phyloP scores from a whole-genome alignment of 2,113 vertebrate species.

The Zootoca vivipara region DNA sequence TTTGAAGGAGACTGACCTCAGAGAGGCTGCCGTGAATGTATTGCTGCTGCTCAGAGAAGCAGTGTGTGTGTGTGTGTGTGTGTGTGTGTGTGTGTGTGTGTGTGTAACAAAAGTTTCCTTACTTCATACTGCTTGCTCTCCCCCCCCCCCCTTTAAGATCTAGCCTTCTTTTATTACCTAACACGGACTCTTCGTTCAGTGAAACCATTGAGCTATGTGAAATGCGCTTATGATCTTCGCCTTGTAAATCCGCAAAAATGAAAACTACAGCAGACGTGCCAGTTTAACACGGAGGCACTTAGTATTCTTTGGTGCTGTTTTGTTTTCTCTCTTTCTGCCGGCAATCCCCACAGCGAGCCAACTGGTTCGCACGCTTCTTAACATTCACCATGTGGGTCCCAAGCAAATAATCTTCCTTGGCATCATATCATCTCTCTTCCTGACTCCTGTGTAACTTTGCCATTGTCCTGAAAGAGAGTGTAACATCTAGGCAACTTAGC shows the following conservation, averaged over 20 bases:
- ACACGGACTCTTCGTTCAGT: not conserved
- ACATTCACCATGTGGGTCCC: not conserved
- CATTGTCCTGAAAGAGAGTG: not conserved
- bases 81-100: no score
- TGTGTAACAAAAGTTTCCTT: not conserved
- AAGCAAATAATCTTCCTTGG: not conserved
- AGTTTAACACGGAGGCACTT: not conserved
- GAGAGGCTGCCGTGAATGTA: not conserved
- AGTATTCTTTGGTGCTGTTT: not conserved
- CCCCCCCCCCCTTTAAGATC: not conserved
- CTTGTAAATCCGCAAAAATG: not conserved
- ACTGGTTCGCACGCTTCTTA: not conserved
- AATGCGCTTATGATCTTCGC: not conserved
- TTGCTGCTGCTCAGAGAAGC: slow-evolving; percentile 2
- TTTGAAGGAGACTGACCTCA: not conserved
- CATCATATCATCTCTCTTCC: not conserved
- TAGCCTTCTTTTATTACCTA: not conserved
- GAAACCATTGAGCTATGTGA: not conserved
- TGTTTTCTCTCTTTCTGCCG: not conserved
- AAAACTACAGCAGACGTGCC: not conserved
- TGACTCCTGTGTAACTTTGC: not conserved
- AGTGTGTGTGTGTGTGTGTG: no score
- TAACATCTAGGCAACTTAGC: slow-evolving; percentile 15
- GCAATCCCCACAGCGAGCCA: not conserved
- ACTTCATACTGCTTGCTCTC: not conserved